Base-by-base conservation (phyloP, 2,113 vertebrate species). In the Amazona guildingii region DNA sequence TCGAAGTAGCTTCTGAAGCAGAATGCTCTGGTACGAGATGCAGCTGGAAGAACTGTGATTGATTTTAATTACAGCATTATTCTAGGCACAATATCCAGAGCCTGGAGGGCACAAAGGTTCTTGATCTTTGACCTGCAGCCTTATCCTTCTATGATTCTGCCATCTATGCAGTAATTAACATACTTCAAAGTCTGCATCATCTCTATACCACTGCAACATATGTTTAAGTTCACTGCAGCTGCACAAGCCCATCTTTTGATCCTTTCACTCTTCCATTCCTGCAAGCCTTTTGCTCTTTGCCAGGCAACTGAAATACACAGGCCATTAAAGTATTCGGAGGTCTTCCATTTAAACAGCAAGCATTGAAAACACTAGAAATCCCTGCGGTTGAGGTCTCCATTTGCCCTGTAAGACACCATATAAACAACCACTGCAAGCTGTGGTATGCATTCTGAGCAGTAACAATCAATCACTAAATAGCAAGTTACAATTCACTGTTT, bases 251-350 rank as follows among this genome's bases (percentile, higher is more conserved):
- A 70, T 64, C 39, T 68, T 81, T 62, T 63, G 63, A 91, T 24
- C 68, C 52, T 85, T 93, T 82, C 87, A 73, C 61, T 81, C 54
- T 61, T 48, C 72, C 83, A 66, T 76, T 77, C 59, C 83, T 44
- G 41, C 59, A 62, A 77, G 87, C 74, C 55, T 90, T 90, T 91
- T 74, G 64, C 57, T 85, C 94, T 95, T 69, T 80, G 83, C 88
- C 80, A 78, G 44, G 90, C 92, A 95, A 93, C 75, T 57, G 73
- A 86, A 93, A 77, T 41, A 63, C 68, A 59, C 0, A 1, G 41
- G 44, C 63, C 54, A 84, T 63, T 31, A 57, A 95, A 86, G 59
- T 13, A 94, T 88, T 86, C 68, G 29, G 63, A 92, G 48, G 33
- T 63, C 73, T 86, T 62, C 63, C 17, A 76, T 92, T 82, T 69